phyloP scores from a whole-genome alignment of 2,113 vertebrate species.

The Spermophilus dauricus region DNA sequence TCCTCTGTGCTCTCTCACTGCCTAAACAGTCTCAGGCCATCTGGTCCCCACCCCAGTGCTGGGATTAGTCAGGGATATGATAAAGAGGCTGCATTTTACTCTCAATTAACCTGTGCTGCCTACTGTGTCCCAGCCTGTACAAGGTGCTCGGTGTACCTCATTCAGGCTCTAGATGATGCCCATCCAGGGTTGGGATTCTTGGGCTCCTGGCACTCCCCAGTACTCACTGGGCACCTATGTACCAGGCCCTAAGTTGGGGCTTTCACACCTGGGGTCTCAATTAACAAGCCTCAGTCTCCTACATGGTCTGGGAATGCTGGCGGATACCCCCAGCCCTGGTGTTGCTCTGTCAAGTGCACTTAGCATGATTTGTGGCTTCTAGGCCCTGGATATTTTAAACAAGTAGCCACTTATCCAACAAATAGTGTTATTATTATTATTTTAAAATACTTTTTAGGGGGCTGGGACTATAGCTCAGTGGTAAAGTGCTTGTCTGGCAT shows the following conservation, averaged over 20 bases:
- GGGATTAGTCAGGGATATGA: not conserved
- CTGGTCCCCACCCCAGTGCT: not conserved
- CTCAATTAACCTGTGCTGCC: rapidly evolving
- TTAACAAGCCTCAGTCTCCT: not conserved
- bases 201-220: not conserved
- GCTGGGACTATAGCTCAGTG: no score
- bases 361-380: not conserved
- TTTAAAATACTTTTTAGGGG: no score
- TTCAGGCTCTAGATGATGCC: not conserved
- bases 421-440: no score
- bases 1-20: not conserved
- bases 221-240: not conserved
- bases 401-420: not conserved
- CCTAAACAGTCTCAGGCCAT: not conserved
- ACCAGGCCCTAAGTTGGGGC: not conserved
- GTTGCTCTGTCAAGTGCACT: not conserved
- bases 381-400: not conserved
- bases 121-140: not conserved
- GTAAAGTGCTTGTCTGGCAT: no score
- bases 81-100: not conserved
- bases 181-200: not conserved
- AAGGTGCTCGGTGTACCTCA: not conserved
- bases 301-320: not conserved
- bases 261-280: not conserved
- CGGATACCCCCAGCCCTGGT: not conserved